Evolutionary conservation across 2,113 vertebrate species (phyloP), one percentile per base, ranked within the genome.

Genomic region (Sprattus sprattus): DNA sequence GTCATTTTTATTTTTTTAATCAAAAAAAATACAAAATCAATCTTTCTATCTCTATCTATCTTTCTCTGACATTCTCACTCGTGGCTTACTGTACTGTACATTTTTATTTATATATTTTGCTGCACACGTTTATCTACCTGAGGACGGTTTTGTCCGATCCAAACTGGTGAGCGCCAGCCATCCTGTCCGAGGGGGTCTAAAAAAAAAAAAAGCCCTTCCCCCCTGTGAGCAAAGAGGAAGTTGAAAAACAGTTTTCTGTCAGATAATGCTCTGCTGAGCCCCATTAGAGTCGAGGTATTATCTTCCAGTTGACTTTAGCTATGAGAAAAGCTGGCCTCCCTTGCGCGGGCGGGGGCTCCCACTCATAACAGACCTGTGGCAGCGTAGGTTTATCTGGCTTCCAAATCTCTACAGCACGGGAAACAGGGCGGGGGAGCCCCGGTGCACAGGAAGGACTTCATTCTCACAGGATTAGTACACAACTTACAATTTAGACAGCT

Each of bases 291-390:
- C 13, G 91, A 93, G 92, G 92, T 92, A 93, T 94, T 94, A 94
- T 94, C 93, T 91, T 91, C 90, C 86, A 85, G 92, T 94, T 94
- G 93, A 93, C 92, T 92, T 93, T 94, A 93, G 91, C 92, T 71
- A 93, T 95, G 93, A 94, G 93, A 94, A 94, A 92, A 92, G 90
- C 90, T 82, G 78, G 39, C 84, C 86, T 57, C 82, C 75, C 81
- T 49, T 49, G 25, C 46, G n/a, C n/a, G n/a, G 47, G 13, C 83
- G 25, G 67, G 81, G 60, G 93, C 92, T 93, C 93, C 93, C 93
- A 94, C 92, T 94, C 93, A 93, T 93, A 94, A 93, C 93, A 93
- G 93, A 94, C 94, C 94, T 94, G 94, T 93, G 93, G 93, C 92
- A 88, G 83, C 92, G 81, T 90, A 90, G 92, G 92, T 93, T 93